A percentile compares a stretch with the other conserved stretches of the same genome.
Evolutionary conservation across 2,888 invertebrate species (phyloP).

Genomic region (Nomada hirtipes): DNA sequence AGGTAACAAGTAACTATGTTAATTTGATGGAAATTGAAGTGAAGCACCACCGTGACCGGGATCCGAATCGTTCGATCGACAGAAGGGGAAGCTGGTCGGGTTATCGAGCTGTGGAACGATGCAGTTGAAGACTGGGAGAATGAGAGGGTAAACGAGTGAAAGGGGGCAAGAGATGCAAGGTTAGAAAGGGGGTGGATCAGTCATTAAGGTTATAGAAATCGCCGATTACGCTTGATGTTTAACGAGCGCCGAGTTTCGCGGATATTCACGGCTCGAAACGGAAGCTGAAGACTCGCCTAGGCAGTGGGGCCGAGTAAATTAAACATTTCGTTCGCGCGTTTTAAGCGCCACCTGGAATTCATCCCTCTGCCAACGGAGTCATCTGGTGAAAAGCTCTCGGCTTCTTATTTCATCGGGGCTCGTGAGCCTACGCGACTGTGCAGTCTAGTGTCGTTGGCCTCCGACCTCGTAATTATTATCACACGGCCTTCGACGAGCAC

Average conservation of each 20-base stretch:
- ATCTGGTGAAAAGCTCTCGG: constrained; percentile 49
- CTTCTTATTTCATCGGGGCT: constrained; percentile 38
- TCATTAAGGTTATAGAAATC: constrained; percentile 78
- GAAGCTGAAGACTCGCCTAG: constrained; percentile 55
- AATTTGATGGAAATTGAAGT: constrained; percentile 63
- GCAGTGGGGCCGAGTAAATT: constrained; percentile 68
- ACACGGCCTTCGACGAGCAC: constrained; percentile 29
- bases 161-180: neutral
- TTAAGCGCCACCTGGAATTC: constrained; percentile 65
- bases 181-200: constrained; percentile 56
- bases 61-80: constrained; percentile 53
- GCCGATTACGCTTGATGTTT: constrained; percentile 73
- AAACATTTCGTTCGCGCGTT: constrained; percentile 72
- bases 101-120: neutral
- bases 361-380: neutral
- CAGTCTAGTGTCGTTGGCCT: constrained; percentile 29
- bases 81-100: constrained; percentile 19
- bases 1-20: constrained; percentile 41
- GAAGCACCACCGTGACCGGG: constrained; percentile 53
- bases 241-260: constrained; percentile 70
- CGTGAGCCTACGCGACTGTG: constrained; percentile 29
- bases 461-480: constrained; percentile 55
- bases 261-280: constrained; percentile 68
- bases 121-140: neutral
- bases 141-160: neutral